Conservation (phyloP, 2,113 vertebrate species). For the Thamnophis sirtalis region DNA sequence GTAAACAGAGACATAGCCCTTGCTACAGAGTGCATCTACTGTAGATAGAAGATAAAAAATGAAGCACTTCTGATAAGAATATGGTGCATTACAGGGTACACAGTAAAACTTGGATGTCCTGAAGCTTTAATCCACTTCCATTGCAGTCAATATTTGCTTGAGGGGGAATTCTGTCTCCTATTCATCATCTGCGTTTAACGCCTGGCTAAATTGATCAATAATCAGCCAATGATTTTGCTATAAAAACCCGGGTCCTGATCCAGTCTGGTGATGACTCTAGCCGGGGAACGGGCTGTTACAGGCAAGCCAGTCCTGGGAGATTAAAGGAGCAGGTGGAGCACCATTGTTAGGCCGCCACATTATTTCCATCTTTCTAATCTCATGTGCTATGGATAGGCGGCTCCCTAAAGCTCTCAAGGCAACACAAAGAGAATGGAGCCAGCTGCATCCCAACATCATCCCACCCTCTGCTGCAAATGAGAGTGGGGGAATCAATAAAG, state of each 20-base stretch:
- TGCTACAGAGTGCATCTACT: not conserved
- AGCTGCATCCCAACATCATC: not conserved
- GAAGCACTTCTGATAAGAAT: not conserved
- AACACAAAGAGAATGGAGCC: conserved; percentile 1
- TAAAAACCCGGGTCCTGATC: not conserved
- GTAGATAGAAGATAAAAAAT: not conserved
- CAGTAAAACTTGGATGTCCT: not conserved
- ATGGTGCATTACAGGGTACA: too few species aligned
- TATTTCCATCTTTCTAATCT: not conserved
- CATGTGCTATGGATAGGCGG: not conserved
- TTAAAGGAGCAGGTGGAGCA: not conserved
- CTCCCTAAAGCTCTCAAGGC: conserved; percentile 4
- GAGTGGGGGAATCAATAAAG: not conserved
- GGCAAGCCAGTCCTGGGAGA: not conserved
- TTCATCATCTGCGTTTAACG: not conserved
- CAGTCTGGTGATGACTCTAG: not conserved
- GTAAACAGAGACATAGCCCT: not conserved
- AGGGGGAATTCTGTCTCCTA: not conserved
- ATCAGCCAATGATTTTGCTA: not conserved
- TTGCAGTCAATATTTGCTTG: not conserved
- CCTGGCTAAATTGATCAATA: not conserved
- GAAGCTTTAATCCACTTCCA: not conserved
- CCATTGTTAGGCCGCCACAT: not conserved
- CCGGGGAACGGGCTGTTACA: too few species aligned
- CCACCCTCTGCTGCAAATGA: not conserved